phyloP scores from a whole-genome alignment of 35 echinoderm and acorn worm species.

The Ophiothrix spiculata region DNA sequence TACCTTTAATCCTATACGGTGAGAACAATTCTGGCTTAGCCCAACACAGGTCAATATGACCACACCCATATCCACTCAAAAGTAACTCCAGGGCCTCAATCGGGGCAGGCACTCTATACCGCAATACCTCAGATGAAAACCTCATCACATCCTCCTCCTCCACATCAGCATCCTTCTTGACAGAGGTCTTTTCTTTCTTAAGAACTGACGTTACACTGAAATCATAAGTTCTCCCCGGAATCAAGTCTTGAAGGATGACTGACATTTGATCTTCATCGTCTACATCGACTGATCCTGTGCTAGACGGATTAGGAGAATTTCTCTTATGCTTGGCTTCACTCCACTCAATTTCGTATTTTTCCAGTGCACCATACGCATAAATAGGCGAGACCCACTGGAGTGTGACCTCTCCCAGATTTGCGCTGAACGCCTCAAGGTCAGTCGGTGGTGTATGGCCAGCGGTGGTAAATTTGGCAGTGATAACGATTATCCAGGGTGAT shows the following conservation, averaged over 20 bases:
- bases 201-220: constrained; percentile 38
- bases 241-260: neutral
- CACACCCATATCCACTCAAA: constrained; percentile 33
- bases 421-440: constrained; percentile 12
- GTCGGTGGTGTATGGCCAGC: constrained; percentile 36
- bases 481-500: constrained; percentile 38
- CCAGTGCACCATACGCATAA: neutral
- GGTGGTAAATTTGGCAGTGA: constrained; percentile 37
- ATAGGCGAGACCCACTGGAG: constrained; percentile 39
- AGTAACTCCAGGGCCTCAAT: constrained; percentile 21
- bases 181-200: constrained; percentile 9
- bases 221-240: constrained; percentile 29
- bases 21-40: constrained; percentile 30
- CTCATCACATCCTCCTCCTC: constrained; percentile 11
- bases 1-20: constrained; percentile 14
- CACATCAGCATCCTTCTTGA: neutral
- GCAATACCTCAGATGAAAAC: constrained; percentile 34
- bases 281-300: neutral
- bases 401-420: constrained; percentile 4
- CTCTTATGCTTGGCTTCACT: constrained; percentile 19
- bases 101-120: constrained; percentile 27
- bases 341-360: constrained; percentile 35
- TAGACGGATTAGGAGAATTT: neutral
- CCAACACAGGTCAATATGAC: constrained; percentile 43
- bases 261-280: neutral